Evolutionary conservation across 1,140 invertebrate genomes (phyloP).

Genomic region (Formica selysi): DNA sequence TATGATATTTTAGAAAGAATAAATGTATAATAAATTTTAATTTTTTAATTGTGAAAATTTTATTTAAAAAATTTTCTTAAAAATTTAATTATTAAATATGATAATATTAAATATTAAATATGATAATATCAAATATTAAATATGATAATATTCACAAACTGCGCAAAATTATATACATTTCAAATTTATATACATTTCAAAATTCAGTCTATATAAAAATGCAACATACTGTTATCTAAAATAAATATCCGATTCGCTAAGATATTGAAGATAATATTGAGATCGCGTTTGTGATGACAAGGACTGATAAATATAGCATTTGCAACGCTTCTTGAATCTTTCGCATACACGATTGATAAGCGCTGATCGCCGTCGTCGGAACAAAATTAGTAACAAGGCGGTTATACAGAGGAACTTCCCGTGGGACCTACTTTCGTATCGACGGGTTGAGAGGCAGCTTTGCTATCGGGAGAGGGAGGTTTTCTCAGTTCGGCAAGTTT

Average conservation of each 20-base stretch:
- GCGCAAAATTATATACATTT: no score
- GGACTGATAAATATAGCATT: neutral
- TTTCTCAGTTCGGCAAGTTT: constrained; percentile 43
- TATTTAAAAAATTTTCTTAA: neutral
- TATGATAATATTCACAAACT: no score
- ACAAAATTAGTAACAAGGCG: constrained; percentile 33
- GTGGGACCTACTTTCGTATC: constrained; percentile 24
- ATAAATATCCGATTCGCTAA: no score
- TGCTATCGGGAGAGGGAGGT: constrained; percentile 2
- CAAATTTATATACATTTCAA: no score
- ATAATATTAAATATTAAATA: no score
- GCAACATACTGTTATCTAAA: neutral
- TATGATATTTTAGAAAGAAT: neutral
- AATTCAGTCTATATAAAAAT: no score
- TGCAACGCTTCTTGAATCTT: neutral
- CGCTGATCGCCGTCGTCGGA: neutral
- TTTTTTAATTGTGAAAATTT: neutral
- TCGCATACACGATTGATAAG: neutral
- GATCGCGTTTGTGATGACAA: neutral
- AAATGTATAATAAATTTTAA: neutral
- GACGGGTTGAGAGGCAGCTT: constrained; percentile 16
- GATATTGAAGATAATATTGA: no score
- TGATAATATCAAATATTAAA: no score
- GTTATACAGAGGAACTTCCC: constrained; percentile 12
- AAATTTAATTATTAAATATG: neutral